Evolutionary conservation across 35 echinoderm and acorn worm genomes (phyloP).

Genomic region (Hemicentrotus pulcherrimus): DNA sequence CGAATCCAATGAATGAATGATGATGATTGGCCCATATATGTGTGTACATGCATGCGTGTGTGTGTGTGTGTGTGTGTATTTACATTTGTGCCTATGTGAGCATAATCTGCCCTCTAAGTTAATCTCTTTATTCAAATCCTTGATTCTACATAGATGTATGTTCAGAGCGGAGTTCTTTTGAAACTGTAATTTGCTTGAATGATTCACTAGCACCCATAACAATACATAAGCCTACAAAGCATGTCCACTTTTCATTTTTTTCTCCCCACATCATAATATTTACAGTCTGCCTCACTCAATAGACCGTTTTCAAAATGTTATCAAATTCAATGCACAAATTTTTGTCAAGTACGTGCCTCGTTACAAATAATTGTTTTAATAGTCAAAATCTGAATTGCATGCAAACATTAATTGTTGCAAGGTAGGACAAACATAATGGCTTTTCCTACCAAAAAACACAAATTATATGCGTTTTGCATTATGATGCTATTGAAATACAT

Average conservation of each 20-base stretch:
- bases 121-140: background rate
- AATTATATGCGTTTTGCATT: too few species aligned
- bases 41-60: background rate
- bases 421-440: too few species aligned
- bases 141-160: background rate
- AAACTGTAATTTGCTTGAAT: background rate
- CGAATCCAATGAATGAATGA: background rate
- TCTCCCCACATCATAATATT: background rate
- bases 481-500: too few species aligned
- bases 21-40: background rate
- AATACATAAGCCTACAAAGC: background rate
- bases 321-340: too few species aligned
- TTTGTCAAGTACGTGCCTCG: too few species aligned
- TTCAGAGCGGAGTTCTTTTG: background rate
- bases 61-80: background rate
- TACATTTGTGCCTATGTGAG: background rate
- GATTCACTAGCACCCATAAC: background rate
- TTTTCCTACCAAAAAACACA: too few species aligned
- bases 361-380: too few species aligned
- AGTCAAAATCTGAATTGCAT: too few species aligned
- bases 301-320: too few species aligned
- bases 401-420: too few species aligned
- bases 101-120: background rate
- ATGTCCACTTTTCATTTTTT: background rate
- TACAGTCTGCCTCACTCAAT: background rate